Conservation (phyloP, 2,888 invertebrate genomes). For the Idaea biselata region DNA sequence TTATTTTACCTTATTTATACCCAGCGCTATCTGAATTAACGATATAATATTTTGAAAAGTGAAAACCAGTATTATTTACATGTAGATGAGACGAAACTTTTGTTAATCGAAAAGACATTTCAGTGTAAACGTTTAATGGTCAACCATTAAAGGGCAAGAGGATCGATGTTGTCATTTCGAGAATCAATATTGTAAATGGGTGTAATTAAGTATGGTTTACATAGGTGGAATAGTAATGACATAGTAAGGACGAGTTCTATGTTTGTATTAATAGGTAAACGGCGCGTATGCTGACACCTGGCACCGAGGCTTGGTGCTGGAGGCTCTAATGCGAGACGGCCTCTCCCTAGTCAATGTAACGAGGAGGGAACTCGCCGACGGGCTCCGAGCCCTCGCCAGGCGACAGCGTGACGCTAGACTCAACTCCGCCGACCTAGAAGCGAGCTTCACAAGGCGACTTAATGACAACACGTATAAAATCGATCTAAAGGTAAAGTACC, state of each 20-base stretch:
- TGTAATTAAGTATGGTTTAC: background rate
- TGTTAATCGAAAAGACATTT: background rate
- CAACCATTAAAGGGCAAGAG: background rate
- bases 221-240: background rate
- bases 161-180: background rate
- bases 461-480: conserved; percentile 66
- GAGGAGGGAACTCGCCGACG: conserved; percentile 77
- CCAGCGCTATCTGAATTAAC: background rate
- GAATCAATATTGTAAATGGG: background rate
- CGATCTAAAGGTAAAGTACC: conserved; percentile 58
- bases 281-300: conserved; percentile 84
- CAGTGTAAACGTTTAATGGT: background rate
- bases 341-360: conserved; percentile 76
- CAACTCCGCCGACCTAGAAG: conserved; percentile 60
- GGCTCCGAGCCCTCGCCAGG: conserved; percentile 63
- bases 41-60: background rate
- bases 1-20: background rate
- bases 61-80: background rate
- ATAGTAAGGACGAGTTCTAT: background rate
- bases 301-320: conserved; percentile 74
- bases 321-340: conserved; percentile 73
- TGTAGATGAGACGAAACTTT: background rate
- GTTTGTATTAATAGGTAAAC: conserved; percentile 65
- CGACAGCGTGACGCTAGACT: conserved; percentile 64
- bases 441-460: conserved; percentile 55